Conservation (phyloP, 2,113 vertebrate species). For the Phycodurus eques region DNA sequence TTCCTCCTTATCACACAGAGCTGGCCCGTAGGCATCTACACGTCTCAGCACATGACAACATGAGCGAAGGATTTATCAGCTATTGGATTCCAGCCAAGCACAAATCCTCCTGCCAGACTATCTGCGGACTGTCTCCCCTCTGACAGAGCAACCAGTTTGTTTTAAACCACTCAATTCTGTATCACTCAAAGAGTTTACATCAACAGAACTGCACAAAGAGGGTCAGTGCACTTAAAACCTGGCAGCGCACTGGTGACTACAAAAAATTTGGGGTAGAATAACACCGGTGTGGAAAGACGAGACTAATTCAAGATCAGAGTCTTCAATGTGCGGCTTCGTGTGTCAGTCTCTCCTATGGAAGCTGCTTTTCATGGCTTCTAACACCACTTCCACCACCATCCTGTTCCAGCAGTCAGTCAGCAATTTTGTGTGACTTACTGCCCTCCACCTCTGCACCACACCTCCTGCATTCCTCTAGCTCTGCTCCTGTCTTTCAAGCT, state of each 20-base stretch:
- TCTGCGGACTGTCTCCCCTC: not conserved
- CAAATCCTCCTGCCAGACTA: constrained; percentile 13
- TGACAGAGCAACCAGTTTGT: constrained; percentile 5
- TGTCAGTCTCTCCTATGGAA: constrained; percentile 63
- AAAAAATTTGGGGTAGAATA: constrained; percentile 24
- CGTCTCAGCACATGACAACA: constrained; percentile 11
- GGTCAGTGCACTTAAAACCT: constrained; percentile 10
- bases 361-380: constrained; percentile 53
- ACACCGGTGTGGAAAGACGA: constrained; percentile 31
- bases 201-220: constrained; percentile 2
- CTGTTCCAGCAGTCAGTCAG: constrained; percentile 69
- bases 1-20: not conserved
- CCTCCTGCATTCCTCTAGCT: constrained; percentile 39
- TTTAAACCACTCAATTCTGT: not conserved
- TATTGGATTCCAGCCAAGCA: constrained; percentile 38
- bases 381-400: constrained; percentile 65
- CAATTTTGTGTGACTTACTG: constrained; percentile 44
- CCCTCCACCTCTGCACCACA: constrained; percentile 43
- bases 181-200: constrained; percentile 14
- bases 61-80: constrained; percentile 47
- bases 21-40: not conserved
- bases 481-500: constrained; percentile 32
- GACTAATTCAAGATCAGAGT: constrained; percentile 15
- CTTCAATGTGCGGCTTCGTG: constrained; percentile 33
- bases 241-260: constrained; percentile 41